A percentile compares a stretch with the other conserved stretches of the same genome.
These are phyloP conservation scores for Netelia fuscicornis DNA, from an alignment of 2,888 invertebrate genomes.

Conservation along the genomic window DNA sequence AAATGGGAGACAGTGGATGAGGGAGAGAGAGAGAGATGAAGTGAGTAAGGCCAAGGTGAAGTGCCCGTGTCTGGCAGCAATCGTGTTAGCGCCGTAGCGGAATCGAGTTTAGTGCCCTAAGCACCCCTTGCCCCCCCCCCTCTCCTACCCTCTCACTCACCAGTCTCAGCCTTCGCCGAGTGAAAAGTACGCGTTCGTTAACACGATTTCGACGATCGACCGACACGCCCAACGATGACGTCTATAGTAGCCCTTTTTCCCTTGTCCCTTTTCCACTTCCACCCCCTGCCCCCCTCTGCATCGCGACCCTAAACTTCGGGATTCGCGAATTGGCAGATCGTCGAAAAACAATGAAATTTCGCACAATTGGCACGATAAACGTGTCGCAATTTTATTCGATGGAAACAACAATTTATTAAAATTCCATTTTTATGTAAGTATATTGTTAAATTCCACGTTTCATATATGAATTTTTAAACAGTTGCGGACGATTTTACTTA, in stretches of 20 bases:
- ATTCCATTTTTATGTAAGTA: too few relatives aligned
- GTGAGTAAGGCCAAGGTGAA: conserved; percentile 56
- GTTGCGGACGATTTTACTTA: neutral
- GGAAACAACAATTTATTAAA: neutral
- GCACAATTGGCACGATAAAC: neutral
- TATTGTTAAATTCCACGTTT: too few relatives aligned
- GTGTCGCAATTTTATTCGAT: neutral
- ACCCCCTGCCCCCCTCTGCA: conserved; percentile 14
- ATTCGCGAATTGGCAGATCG: conserved; percentile 45
- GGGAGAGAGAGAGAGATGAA: conserved; percentile 7
- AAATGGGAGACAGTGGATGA: neutral
- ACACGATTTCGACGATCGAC: conserved; percentile 69
- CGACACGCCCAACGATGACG: conserved; percentile 65
- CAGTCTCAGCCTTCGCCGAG: conserved; percentile 42
- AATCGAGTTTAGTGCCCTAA: conserved; percentile 66
- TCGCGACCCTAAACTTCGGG: conserved; percentile 21
- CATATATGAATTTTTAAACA: neutral
- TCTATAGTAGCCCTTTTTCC: conserved; percentile 30
- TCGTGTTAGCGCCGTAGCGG: conserved; percentile 66
- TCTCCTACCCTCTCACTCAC: neutral
- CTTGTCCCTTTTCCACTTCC: neutral
- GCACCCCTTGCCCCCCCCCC: conserved; percentile 17
- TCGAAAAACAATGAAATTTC: conserved; percentile 40
- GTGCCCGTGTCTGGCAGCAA: conserved; percentile 67
- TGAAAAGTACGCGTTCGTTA: conserved; percentile 64